These are phyloP conservation scores for Eupithecia insigniata DNA, from an alignment of 2,888 invertebrate genomes.

Conservation along the genomic window DNA sequence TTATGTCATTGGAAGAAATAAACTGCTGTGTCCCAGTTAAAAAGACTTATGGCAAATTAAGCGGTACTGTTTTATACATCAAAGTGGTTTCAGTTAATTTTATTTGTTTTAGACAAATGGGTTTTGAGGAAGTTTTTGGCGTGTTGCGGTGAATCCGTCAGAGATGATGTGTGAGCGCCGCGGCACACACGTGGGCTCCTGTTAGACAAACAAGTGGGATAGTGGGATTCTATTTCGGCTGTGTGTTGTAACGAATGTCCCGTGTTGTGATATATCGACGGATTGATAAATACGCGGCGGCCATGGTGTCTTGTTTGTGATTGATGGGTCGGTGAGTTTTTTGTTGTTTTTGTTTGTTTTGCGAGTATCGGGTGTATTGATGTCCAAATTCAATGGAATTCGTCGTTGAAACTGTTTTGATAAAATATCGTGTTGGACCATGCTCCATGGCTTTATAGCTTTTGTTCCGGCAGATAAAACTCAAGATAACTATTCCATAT, in stretches of 20 bases:
- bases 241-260: constrained; percentile 60
- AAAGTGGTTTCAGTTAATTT: constrained; percentile 54
- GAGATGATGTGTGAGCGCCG: constrained; percentile 64
- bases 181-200: constrained; percentile 59
- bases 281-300: constrained; percentile 54
- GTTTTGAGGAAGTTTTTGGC: constrained; percentile 35
- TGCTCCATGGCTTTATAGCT: too few relatives aligned
- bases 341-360: constrained; percentile 26
- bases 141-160: constrained; percentile 51
- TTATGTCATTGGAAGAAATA: constrained; percentile 69
- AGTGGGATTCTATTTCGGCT: constrained; percentile 56
- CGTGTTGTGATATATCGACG: constrained; percentile 46
- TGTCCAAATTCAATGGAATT: background rate
- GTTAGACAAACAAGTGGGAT: constrained; percentile 56
- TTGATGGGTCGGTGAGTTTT: constrained; percentile 47
- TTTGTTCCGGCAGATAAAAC: background rate
- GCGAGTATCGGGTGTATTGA: background rate
- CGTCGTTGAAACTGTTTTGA: background rate
- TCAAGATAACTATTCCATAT: background rate
- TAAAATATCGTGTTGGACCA: background rate
- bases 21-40: constrained; percentile 67
- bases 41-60: constrained; percentile 64
- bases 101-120: constrained; percentile 53
- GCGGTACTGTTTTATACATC: constrained; percentile 56
- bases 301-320: constrained; percentile 39